Percentiles rank a stretch among this genome's conserved stretches.
These are phyloP conservation scores for Isotomurus palustris DNA, from an alignment of 2,888 invertebrate species.

Conservation along the genomic window DNA sequence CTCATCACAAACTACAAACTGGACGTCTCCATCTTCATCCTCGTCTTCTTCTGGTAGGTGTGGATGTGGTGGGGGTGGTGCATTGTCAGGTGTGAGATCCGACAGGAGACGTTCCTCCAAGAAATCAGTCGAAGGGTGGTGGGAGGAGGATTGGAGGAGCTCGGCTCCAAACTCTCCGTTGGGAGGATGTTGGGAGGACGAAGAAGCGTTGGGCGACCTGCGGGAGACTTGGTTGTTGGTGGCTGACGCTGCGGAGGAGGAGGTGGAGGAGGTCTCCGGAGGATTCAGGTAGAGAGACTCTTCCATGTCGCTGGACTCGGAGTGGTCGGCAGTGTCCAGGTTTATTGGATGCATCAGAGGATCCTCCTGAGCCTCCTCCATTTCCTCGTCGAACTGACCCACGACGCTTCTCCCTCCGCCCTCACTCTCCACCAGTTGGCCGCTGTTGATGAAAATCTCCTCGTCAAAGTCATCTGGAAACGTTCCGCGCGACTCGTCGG, in stretches of 20 bases:
- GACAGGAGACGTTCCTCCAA: no score
- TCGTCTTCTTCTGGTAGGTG: not conserved
- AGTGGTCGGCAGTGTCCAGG: slow-evolving; percentile 31
- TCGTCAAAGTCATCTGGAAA: slow-evolving; percentile 34
- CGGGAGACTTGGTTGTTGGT: no score
- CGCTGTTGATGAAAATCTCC: slow-evolving; percentile 19
- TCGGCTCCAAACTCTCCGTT: no score
- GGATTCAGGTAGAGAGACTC: slow-evolving; percentile 2
- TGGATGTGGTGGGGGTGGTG: no score
- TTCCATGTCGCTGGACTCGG: slow-evolving; percentile 30
- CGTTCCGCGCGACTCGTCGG: slow-evolving; percentile 27
- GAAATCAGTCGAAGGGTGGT: no score
- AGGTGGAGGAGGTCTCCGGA: not conserved
- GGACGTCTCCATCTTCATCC: not conserved
- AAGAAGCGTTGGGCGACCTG: not conserved
- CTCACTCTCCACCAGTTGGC: slow-evolving; percentile 19
- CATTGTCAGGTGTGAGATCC: no score
- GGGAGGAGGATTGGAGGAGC: no score
- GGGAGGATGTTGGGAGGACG: not conserved
- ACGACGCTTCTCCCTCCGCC: slow-evolving; percentile 14
- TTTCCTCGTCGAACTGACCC: slow-evolving; percentile 21
- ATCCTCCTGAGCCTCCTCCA: slow-evolving; percentile 8
- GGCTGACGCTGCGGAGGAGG: not conserved
- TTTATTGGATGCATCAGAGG: slow-evolving; percentile 10
- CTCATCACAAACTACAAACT: no score